phyloP scores from a whole-genome alignment of 2,888 invertebrate genomes.

The Cryptophagus acutangulus region DNA sequence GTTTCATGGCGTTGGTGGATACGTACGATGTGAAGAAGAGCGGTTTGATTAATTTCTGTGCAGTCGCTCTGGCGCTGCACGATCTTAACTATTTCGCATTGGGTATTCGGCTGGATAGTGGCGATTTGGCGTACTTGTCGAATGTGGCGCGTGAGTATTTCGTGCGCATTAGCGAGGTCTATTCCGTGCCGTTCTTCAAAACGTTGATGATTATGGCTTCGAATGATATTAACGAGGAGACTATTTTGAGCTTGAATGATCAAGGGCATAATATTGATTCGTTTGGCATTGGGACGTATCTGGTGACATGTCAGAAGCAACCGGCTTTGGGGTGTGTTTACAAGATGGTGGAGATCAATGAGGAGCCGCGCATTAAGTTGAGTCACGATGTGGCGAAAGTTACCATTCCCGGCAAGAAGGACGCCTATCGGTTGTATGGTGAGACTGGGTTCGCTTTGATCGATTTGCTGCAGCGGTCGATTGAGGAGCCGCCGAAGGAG shows the following conservation, averaged over 20 bases:
- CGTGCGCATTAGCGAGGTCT: slow-evolving; percentile 65
- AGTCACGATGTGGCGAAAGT: slow-evolving; percentile 97
- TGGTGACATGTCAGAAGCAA: slow-evolving; percentile 97
- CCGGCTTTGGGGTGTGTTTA: slow-evolving; percentile 97
- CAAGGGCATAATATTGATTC: slow-evolving; percentile 94
- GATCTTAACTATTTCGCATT: slow-evolving; percentile 84
- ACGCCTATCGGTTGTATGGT: slow-evolving; percentile 68
- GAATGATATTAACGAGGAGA: slow-evolving; percentile 98
- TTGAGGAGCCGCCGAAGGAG: slow-evolving; percentile 70
- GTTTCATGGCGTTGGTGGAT: slow-evolving; percentile 93
- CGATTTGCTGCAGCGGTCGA: slow-evolving; percentile 79
- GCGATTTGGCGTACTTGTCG: slow-evolving; percentile 93
- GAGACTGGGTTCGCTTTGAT: slow-evolving; percentile 77
- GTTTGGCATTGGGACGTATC: slow-evolving; percentile 73
- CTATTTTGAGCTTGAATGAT: slow-evolving; percentile 92
- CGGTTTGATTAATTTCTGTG: slow-evolving; percentile 93
- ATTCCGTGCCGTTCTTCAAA: slow-evolving; percentile 77
- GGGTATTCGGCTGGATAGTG: slow-evolving; percentile 93
- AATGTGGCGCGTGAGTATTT: slow-evolving; percentile 80
- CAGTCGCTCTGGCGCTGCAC: slow-evolving; percentile 85
- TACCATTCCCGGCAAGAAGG: slow-evolving; percentile 93
- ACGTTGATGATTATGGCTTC: slow-evolving; percentile 90
- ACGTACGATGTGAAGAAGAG: slow-evolving; percentile 98
- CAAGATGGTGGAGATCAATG: slow-evolving; percentile 92
- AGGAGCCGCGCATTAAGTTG: slow-evolving; percentile 85